Conservation (phyloP, 2,888 invertebrate species). For the Gari tellinella region DNA sequence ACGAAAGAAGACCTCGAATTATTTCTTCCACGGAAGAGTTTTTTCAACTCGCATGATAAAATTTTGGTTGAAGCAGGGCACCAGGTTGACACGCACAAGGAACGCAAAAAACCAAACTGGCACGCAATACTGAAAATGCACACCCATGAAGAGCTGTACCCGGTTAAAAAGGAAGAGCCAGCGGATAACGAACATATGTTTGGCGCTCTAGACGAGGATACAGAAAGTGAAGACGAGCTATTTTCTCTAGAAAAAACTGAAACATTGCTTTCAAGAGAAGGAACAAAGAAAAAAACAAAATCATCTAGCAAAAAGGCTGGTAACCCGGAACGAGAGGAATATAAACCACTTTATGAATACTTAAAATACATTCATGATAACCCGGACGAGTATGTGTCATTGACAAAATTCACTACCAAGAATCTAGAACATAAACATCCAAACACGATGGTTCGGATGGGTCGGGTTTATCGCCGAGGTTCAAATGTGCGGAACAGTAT, state of each 20-base stretch:
- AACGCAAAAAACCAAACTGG: conserved; percentile 52
- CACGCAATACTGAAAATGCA: conserved; percentile 49
- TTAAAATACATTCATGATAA: conserved; percentile 71
- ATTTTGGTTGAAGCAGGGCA: conserved; percentile 71
- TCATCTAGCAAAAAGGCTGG: conserved; percentile 29
- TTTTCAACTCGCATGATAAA: conserved; percentile 74
- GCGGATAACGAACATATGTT: not conserved
- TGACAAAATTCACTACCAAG: conserved; percentile 39
- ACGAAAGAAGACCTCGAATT: conserved; percentile 64
- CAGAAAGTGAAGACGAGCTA: conserved; percentile 28
- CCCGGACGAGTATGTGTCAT: conserved; percentile 64
- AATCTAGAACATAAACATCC: conserved; percentile 53
- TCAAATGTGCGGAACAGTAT: conserved; percentile 43
- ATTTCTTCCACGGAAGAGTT: conserved; percentile 70
- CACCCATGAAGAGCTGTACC: conserved; percentile 48
- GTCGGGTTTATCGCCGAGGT: conserved; percentile 57
- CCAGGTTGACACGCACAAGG: conserved; percentile 48
- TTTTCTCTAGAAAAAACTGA: conserved; percentile 38
- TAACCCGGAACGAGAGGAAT: conserved; percentile 59
- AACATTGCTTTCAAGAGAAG: conserved; percentile 35
- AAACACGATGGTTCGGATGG: conserved; percentile 54
- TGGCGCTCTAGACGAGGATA: conserved; percentile 10
- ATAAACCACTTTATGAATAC: conserved; percentile 68
- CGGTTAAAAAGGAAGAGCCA: conserved; percentile 17
- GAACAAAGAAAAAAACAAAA: conserved; percentile 9